Percentiles rank a stretch among this genome's conserved stretches.
Conservation (phyloP, 2,113 vertebrate genomes). For the Tapirus terrestris region DNA sequence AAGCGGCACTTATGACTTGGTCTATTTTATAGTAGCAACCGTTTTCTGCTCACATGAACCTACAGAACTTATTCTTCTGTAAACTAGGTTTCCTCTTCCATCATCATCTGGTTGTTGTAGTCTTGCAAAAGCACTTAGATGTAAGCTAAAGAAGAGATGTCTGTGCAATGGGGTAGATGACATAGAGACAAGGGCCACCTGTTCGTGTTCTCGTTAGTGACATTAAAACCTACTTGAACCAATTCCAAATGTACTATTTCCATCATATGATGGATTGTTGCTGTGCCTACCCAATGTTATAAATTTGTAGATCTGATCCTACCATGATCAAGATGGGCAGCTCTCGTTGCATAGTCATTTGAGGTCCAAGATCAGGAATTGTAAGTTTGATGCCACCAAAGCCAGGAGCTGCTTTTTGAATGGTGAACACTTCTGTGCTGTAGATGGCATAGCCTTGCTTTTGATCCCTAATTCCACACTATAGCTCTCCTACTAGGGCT, state of each 20-base stretch:
- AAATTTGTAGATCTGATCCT: not conserved
- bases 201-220: not conserved
- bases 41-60: not conserved
- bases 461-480: not conserved
- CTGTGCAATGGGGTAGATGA: too few relatives aligned
- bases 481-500: not conserved
- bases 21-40: not conserved
- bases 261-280: not conserved
- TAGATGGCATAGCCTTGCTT: not conserved
- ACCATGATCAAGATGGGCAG: not conserved
- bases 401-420: not conserved
- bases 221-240: not conserved
- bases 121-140: not conserved
- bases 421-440: too few relatives aligned
- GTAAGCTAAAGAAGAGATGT: not conserved
- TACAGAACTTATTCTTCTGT: not conserved
- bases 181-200: not conserved
- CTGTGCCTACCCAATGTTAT: not conserved
- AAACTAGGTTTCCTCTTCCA: not conserved
- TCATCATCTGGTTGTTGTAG: not conserved
- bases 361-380: not conserved
- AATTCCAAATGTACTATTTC: not conserved
- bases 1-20: not conserved
- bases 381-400: not conserved
- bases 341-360: not conserved